Evolutionary conservation across 2,797 vertebrate genomes (phyloP).

Genomic region (Neostethus bicornis): DNA sequence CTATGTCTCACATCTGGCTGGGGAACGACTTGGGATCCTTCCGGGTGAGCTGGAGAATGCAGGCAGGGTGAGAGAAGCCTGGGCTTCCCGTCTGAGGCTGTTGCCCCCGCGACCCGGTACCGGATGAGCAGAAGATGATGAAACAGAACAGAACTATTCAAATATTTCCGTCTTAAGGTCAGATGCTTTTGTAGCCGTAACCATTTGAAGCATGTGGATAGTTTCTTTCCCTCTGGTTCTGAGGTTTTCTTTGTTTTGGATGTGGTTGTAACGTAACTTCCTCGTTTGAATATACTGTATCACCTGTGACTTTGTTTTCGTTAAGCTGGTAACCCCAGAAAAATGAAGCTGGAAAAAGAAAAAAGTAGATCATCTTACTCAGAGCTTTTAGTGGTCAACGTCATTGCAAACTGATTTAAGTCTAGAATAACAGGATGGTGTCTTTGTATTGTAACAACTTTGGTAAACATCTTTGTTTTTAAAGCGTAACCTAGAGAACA

Average conservation of each 20-base stretch:
- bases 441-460: neutral
- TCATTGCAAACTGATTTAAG: conserved; percentile 33
- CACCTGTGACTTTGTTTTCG: conserved; percentile 78
- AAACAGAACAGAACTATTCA: no score
- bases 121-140: no score
- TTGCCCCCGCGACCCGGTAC: no score
- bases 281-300: conserved; percentile 71
- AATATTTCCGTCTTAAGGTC: conserved; percentile 56
- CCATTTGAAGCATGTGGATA: conserved; percentile 58
- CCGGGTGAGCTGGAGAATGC: no score
- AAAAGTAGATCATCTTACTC: conserved; percentile 38
- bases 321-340: conserved; percentile 71
- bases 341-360: conserved; percentile 46
- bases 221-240: conserved; percentile 63
- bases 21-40: no score
- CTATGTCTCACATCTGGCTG: no score
- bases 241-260: conserved; percentile 76
- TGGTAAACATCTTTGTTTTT: conserved; percentile 6
- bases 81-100: no score
- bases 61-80: no score
- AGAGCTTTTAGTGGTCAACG: conserved; percentile 33
- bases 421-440: conserved; percentile 12
- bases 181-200: conserved; percentile 45
- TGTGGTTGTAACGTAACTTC: conserved; percentile 65
- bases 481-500: no score